Conservation (phyloP, 2,888 invertebrate species). For the Amphipoea lucens region DNA sequence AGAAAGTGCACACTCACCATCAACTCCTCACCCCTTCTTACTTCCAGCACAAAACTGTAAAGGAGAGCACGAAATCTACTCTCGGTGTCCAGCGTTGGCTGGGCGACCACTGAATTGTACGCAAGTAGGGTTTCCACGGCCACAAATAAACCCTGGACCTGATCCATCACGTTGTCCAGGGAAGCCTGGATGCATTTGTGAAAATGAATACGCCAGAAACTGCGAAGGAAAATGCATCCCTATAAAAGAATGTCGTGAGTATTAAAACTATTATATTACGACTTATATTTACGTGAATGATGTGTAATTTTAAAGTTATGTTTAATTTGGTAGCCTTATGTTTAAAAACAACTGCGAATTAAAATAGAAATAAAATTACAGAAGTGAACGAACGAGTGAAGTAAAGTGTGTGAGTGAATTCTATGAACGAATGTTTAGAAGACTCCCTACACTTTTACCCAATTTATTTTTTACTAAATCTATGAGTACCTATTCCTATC, state of each 20-base stretch:
- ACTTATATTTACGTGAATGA: background rate
- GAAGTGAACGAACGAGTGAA: no score
- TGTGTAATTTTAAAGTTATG: background rate
- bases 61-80: constrained; percentile 62
- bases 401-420: no score
- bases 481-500: no score
- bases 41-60: constrained; percentile 61
- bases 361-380: no score
- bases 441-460: background rate
- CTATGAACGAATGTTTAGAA: background rate
- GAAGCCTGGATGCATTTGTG: constrained; percentile 64
- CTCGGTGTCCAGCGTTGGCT: constrained; percentile 61
- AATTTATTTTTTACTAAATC: background rate
- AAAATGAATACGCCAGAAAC: constrained; percentile 59
- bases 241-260: constrained; percentile 67
- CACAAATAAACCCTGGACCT: constrained; percentile 38
- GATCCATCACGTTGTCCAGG: constrained; percentile 46
- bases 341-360: no score
- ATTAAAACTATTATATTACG: background rate
- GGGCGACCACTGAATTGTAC: constrained; percentile 69
- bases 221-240: constrained; percentile 65
- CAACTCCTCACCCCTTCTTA: background rate
- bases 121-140: constrained; percentile 62
- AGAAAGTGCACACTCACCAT: background rate
- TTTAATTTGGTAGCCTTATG: background rate